Evolutionary conservation across 1,140 invertebrate genomes (phyloP).

Genomic region (Drosophila pachea): DNA sequence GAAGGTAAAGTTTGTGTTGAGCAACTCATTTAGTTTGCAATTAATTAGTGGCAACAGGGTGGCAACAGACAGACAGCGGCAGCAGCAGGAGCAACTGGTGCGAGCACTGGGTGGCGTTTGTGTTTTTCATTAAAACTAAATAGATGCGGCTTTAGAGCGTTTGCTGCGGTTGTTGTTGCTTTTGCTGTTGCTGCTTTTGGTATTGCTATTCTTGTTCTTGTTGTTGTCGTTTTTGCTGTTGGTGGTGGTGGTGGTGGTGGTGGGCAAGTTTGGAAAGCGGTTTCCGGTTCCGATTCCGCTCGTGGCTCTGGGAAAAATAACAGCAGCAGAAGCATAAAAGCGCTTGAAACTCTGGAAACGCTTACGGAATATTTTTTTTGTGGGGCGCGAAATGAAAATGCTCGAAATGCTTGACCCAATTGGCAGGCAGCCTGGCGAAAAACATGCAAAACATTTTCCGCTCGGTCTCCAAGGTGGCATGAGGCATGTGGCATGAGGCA

Average conservation of each 20-base stretch:
- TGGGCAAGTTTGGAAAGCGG: conserved; percentile 35
- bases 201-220: no score
- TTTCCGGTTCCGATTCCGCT: conserved; percentile 31
- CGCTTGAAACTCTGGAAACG: not conserved
- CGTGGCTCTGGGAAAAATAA: not conserved
- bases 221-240: no score
- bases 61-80: conserved; percentile 5
- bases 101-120: conserved; percentile 46
- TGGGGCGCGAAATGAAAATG: conserved; percentile 71
- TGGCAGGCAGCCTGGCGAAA: conserved; percentile 36
- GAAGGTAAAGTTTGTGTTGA: conserved; percentile 57
- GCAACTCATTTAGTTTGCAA: conserved; percentile 73
- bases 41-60: conserved; percentile 64
- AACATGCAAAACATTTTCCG: conserved; percentile 64
- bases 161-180: no score
- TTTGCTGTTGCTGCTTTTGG: conserved; percentile 3
- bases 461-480: conserved; percentile 4
- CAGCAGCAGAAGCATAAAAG: not conserved
- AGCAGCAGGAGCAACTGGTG: conserved; percentile 10
- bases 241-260: no score
- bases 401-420: conserved; percentile 77
- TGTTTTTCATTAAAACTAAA: conserved; percentile 75
- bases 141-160: conserved; percentile 53
- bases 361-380: conserved; percentile 42
- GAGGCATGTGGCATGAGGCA: not conserved